Base-by-base conservation (phyloP, 2,888 invertebrate species). In the Alcis repandata region DNA sequence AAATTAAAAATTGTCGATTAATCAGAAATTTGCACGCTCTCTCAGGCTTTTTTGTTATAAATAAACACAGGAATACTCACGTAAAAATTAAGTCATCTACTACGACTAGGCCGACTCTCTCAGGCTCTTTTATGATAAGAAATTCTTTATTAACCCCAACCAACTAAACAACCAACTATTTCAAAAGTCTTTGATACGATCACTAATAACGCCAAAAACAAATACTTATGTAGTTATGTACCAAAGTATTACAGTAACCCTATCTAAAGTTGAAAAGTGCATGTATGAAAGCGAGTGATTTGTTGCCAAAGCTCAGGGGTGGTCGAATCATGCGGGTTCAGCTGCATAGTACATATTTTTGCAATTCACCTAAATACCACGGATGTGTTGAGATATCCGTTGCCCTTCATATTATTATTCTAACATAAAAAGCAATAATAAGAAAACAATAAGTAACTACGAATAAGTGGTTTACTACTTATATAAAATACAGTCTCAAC, bases 271-370 rank as follows among this genome's bases (percentile, higher is more conserved):
- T 51, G 11, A 67, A 61, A 71, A 70, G 64, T 69, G 67, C 69
- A 72, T 59, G 65, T 66, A 74, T 75, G 40, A 41, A 61, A 40
- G 48, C 27, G 41, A 72, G 68, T 66, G 67, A 75, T 77, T 76
- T 82, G 82, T 82, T 85, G 83, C 83, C 72, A 80, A 80, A 77
- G 72, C 76, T 76, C 78, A 79, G 83, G 91, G 91, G 92, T 90
- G 91, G 91, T 87, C 90, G 79, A 70, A 60, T 51, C 71, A 92
- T 92, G 92, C 92, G 92, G 92, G 92, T 85, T 84, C 91, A 91
- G 90, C 91, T 91, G 91, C 87, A 75, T 73, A 36, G 45, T 20
- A 36, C 27, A 7, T 19, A 77, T 68, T 84, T 87, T 85, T 75
- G 86, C 87, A 83, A 80, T 77, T 75, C 74, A 67, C 65, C 58